Conservation (phyloP, 2,888 invertebrate species). For the Nomada goodeniana region DNA sequence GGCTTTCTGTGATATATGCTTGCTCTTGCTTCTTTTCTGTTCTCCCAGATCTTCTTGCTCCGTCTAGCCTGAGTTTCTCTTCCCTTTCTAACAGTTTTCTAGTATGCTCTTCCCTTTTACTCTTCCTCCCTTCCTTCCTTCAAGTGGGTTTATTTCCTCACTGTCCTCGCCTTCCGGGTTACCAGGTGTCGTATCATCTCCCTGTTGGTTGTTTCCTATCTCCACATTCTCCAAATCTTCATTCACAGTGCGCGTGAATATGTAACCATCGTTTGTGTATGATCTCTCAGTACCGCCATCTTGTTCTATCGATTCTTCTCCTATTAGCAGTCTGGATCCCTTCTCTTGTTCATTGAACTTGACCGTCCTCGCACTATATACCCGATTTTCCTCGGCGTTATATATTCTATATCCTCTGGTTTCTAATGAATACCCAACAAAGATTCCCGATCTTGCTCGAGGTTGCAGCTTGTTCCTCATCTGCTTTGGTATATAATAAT, state of each 20-base stretch:
- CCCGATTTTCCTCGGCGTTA: neutral
- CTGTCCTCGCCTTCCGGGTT: no score
- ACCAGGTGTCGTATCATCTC: no score
- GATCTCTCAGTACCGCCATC: neutral
- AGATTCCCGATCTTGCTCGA: neutral
- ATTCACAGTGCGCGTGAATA: no score
- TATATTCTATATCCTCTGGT: constrained; percentile 20
- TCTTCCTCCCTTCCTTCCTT: neutral
- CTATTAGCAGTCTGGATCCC: neutral
- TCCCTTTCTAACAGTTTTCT: neutral
- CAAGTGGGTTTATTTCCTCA: no score
- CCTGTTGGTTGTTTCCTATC: no score
- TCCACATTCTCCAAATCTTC: no score
- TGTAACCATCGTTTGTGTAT: no score
- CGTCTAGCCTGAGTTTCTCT: neutral
- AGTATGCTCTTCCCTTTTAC: neutral
- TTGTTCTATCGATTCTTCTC: neutral
- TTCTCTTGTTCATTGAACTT: constrained; percentile 14
- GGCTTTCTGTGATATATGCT: neutral
- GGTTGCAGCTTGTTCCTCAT: constrained; percentile 1
- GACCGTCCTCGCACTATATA: neutral
- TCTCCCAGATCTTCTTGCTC: constrained; percentile 10
- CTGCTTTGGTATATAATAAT: neutral
- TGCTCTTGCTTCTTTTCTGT: neutral
- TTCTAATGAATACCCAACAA: constrained; percentile 15